phyloP scores from a whole-genome alignment of 2,888 invertebrate genomes.

The Oscheius sp. region DNA sequence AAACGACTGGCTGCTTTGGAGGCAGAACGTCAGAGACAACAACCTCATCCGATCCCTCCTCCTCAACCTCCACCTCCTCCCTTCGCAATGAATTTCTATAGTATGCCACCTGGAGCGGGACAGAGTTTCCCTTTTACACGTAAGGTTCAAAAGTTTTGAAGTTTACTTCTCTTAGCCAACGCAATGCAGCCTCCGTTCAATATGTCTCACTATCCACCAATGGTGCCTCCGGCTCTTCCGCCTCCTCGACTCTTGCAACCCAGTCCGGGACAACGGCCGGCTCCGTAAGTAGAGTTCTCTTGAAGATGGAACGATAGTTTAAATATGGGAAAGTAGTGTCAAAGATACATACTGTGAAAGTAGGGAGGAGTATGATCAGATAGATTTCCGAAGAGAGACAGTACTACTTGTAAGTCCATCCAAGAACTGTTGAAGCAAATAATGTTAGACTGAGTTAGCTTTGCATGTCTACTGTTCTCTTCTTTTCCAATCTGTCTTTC shows the following conservation, averaged over 20 bases:
- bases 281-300: not conserved
- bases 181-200: not conserved
- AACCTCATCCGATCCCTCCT: too few relatives aligned
- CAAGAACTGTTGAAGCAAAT: not conserved
- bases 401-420: not conserved
- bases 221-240: not conserved
- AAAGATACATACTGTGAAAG: too few relatives aligned
- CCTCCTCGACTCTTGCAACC: constrained; percentile 1
- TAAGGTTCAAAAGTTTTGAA: not conserved
- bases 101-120: not conserved
- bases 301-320: too few relatives aligned
- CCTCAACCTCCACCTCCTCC: too few relatives aligned
- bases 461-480: too few relatives aligned
- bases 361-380: too few relatives aligned
- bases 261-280: not conserved
- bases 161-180: not conserved
- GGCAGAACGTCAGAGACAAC: not conserved
- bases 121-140: not conserved
- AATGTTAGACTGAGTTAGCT: too few relatives aligned
- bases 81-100: too few relatives aligned
- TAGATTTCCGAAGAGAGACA: too few relatives aligned
- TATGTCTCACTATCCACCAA: not conserved
- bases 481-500: too few relatives aligned
- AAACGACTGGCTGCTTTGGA: constrained; percentile 27
- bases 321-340: too few relatives aligned